Evolutionary conservation across 2,113 vertebrate genomes (phyloP), one percentile per base, ranked within the genome.

Genomic region (Vombatus ursinus): DNA sequence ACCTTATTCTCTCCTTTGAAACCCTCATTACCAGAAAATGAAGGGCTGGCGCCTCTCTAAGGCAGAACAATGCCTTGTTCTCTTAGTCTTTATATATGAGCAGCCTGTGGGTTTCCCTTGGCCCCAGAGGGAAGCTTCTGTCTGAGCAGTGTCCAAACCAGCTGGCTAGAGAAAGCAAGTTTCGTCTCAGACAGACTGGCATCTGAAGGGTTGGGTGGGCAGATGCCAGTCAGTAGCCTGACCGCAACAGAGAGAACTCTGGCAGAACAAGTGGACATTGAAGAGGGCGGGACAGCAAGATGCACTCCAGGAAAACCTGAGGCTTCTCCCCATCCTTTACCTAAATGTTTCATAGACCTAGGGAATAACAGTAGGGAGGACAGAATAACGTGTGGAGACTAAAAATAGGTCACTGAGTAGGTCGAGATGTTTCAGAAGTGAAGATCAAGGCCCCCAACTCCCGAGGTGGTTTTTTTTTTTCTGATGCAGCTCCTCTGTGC

Each of bases 291-390:
- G 94, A 52, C 0, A 89, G 24, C 92, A 44, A 84, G 97, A 44
- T 84, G 1, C 16, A 44, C 92, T 89, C 9, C 95, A 28, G 52
- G 90, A 93, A 51, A 96, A 44, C 89, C 89, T 22, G 23, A 96
- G 92, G 84, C 96, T 90, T 98, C 94, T 93, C 61, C 50, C 92
- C 37, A 91, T 92, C 51, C 96, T 93, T 93, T 93, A 96, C 84
- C 28, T 24, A 91, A 52, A 19, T 37, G 7, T 68, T 96, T 97
- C 96, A 89, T 91, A 96, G 95, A 89, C 61, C 26, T 4, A 0
- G 25, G 53, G 89, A 96, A 37, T 95, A 91, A 90, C 89, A 50
- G 11, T 37, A 94, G 57, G 49, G 14, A 77, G 16, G 50, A 54
- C 14, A 94, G 54, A 57, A 96, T 50, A 90, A 91, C 53, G 61